Evolutionary conservation across 2,888 invertebrate species (phyloP), one percentile per base, ranked within the genome.

Genomic region (Catocala nupta): DNA sequence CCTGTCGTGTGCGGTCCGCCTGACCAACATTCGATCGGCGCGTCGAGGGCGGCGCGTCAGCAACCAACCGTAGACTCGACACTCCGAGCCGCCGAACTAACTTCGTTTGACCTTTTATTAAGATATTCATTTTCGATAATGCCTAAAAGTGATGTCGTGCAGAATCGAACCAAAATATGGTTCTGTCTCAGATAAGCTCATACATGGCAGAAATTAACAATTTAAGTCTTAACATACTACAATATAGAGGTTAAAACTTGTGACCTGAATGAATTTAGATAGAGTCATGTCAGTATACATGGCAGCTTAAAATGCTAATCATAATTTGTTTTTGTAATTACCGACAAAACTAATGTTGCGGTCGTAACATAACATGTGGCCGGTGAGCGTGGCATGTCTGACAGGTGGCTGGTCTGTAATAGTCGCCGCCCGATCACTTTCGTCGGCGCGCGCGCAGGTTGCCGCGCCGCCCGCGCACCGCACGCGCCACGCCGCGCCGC

Each of bases 391-490:
- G 81, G 55, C 80, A 71, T 75, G 68, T 85, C 84, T 85, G 80
- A 66, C 63, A 70, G 66, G 70, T 74, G 77, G 56, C 59, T 78
- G 75, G 70, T 87, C 82, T 85, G 68, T 76, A 71, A 67, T 53
- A 65, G 62, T 84, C 44, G 47, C 63, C 54, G 73, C 59, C 68
- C 71, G 72, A 76, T 74, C 65, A 72, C 66, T 77, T 83, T 87
- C 82, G 79, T 81, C 81, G 81, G 73, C 81, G 80, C 78, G 73
- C 75, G 82, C 81, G 81, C 85, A 82, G 80, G 83, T 81, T 81
- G 72, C 73, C 73, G 55, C 65, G 69, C 58, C 59, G 48, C 53
- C 39, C 48, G 71, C 55, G n/a, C 47, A 69, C 66, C 67, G 69
- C 69, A 54, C 63, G 71, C 59, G 52, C 51, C 59, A 11, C 49